phyloP scores from a whole-genome alignment of 2,113 vertebrate species.

The Halcyon malimbica region DNA sequence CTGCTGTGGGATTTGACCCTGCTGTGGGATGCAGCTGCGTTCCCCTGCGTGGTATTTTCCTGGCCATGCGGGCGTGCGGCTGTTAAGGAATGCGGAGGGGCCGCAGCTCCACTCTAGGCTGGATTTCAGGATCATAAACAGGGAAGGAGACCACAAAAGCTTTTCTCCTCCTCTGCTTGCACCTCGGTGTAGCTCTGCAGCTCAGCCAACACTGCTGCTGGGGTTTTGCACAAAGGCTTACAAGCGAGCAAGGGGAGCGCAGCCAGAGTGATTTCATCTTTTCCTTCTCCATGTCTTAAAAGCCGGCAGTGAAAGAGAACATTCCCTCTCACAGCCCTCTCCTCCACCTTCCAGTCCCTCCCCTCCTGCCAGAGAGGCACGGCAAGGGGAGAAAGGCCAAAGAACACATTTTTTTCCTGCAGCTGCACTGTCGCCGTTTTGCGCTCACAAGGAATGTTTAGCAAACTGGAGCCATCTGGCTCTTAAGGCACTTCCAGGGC shows the following conservation, averaged over 20 bases:
- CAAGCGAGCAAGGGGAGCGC: neutral
- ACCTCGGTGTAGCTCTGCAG: neutral
- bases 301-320: neutral
- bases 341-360: neutral
- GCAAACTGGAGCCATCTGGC: constrained; percentile 6
- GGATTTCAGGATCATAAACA: neutral
- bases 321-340: neutral
- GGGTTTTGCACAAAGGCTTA: neutral
- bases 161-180: neutral
- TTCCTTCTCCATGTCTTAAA: neutral
- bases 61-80: neutral
- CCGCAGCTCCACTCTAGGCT: neutral
- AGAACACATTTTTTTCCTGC: neutral
- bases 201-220: neutral
- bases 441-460: neutral
- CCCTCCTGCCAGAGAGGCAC: constrained; percentile 29
- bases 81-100: neutral
- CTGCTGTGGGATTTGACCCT: too few species aligned
- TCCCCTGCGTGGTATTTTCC: neutral
- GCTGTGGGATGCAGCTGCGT: neutral
- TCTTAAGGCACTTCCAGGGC: neutral
- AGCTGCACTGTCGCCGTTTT: neutral
- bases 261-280: neutral
- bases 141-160: neutral
- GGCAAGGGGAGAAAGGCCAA: neutral